These are phyloP conservation scores for Clinocottus analis DNA, from an alignment of 2,113 vertebrate species.

Conservation along the genomic window DNA sequence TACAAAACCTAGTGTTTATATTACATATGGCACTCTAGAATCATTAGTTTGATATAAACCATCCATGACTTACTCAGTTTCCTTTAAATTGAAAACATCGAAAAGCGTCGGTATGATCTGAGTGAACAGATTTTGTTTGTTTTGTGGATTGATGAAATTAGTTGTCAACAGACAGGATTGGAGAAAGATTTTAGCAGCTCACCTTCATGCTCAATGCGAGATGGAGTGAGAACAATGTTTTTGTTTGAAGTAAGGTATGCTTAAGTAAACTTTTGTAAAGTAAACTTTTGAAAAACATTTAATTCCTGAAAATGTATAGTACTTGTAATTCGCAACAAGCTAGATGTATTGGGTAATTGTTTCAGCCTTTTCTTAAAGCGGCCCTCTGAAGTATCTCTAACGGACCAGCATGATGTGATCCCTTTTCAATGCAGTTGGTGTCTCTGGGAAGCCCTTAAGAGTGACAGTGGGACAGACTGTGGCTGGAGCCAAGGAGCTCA, in stretches of 20 bases:
- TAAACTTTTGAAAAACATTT: not conserved
- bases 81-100: not conserved
- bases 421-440: conserved; percentile 66
- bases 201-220: not conserved
- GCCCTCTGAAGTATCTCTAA: not conserved
- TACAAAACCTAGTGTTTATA: conserved; percentile 55
- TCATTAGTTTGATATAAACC: not conserved
- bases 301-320: not conserved
- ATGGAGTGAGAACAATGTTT: not conserved
- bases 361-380: not conserved
- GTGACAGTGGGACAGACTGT: conserved; percentile 84
- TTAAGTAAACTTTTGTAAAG: conserved; percentile 16
- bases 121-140: not conserved
- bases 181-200: not conserved
- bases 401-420: not conserved
- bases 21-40: not conserved
- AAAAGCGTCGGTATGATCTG: not conserved
- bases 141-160: conserved; percentile 9
- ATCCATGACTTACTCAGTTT: not conserved
- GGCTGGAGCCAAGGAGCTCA: conserved; percentile 88
- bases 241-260: not conserved
- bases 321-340: not conserved
- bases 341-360: not conserved
- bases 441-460: conserved; percentile 86
- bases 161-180: not conserved